Evolutionary conservation across 2,797 vertebrate species (phyloP), one percentile per base, ranked within the genome.

Genomic region (Trematomus bernacchii): DNA sequence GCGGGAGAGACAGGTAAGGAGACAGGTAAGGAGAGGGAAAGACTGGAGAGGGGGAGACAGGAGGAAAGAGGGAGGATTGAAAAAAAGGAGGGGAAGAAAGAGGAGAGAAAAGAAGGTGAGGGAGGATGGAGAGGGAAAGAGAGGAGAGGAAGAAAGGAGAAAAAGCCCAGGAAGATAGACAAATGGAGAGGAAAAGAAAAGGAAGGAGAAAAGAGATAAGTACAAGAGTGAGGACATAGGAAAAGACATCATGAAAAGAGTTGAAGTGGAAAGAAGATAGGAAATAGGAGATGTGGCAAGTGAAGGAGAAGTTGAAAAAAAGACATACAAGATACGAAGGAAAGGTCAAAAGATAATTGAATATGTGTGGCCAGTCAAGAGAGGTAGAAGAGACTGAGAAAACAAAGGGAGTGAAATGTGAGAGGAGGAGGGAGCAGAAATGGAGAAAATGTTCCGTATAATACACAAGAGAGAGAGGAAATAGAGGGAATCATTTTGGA

Each of bases 401-500:
- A 27, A 27, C 27, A 27, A 27, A 27, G 27, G 27, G 4, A 50
- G 14, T 3, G 6, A 44, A 13, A 19, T n/a, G 65, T 23, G 8
- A 4, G 13, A 51, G 10, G 10, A 15, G 12, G 19, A 11, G 30
- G 40, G 11, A n/a, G 19, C 10, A 3, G 18, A 12, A 3, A 46
- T 21, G 44, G 62, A 59, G 19, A 47, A 55, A 58, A 19, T 14
- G 40, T n/a, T 58, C 7, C n/a, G 30, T 18, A 15, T 43, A 60
- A 81, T 37, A 44, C 19, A 27, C 10, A 14, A 58, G 58, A 46
- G 74, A 66, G 57, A 68, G 66, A 62, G 70, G 71, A 33, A 61
- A 68, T 8, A 48, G 44, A 72, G 46, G 76, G 66, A 77, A 77
- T 75, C 60, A 83, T 68, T 77, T 77, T 69, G 52, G 69, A 66